Evolutionary conservation across 1,140 invertebrate genomes (phyloP), one percentile per base, ranked within the genome.

Genomic region (Pseudomyrmex sp.): DNA sequence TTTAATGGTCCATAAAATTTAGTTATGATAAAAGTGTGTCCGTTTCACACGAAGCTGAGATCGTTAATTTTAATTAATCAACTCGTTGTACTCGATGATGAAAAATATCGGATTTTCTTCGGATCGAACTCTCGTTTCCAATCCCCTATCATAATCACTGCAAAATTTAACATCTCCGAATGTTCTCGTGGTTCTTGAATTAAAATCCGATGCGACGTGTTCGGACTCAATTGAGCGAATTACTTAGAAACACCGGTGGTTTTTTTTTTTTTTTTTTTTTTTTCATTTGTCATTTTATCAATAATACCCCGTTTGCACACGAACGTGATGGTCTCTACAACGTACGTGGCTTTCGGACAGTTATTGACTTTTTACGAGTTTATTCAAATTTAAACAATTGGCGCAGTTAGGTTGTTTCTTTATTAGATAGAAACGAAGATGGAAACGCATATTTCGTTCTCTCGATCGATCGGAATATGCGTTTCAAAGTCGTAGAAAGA

Each of bases 61-160:
- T 61, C 54, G 44, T 72, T 70, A 61, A 80, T 61, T 72, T 80
- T 61, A 80, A 80, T 80, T 72, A 80, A 80, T 80, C 66, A 70
- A n/a, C 44, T 35, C 44, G 54, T 59, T 9, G 52, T 52, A n/a
- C 13, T 58, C 20, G 56, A 35, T 18, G 54, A 80, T 80, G 76
- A 80, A 80, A 80, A 80, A 35, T 72, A 72, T 80, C 46, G 65
- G 54, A 18, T 48, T 70, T 79, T n/a, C 52, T 44, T 35, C 35
- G 15, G 26, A 59, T 70, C 10, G 65, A 46, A 58, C 5, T 5
- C 26, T 8, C 74, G 44, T 80, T 70, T 59, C 20, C 66, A 59
- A 79, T 70, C 54, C 20, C 10, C 8, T 7, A 54, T 15, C 48
- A 80, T 80, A 80, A 80, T 65, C 61, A 35, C 44, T 59, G 54